Evolutionary conservation across 2,797 vertebrate species (phyloP).

Genomic region (Xenops minutus): DNA sequence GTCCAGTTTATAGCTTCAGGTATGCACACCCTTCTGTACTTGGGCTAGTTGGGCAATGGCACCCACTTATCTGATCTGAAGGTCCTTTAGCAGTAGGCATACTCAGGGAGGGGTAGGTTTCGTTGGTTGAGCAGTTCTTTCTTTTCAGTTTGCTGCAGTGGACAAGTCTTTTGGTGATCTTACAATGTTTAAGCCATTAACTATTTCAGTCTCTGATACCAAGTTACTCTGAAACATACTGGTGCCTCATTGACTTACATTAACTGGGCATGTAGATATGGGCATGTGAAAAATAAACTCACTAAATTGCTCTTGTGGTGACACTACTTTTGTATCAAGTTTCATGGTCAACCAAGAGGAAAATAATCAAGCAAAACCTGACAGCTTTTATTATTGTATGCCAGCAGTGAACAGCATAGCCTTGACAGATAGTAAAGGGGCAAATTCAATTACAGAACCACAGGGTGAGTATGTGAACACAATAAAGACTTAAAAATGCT

Average conservation of each 20-base stretch:
- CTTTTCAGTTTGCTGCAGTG: no score
- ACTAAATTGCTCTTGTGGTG: neutral
- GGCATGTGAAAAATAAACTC: neutral
- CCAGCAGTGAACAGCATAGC: neutral
- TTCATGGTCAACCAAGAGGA: neutral
- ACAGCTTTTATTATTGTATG: neutral
- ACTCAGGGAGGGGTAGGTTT: no score
- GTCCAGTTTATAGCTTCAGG: no score
- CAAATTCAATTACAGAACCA: neutral
- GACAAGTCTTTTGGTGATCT: no score
- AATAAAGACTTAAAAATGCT: neutral
- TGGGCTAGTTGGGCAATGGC: no score
- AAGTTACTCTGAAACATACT: neutral
- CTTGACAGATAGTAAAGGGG: neutral
- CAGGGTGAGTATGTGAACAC: accelerated
- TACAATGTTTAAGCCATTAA: no score
- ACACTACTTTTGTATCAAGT: neutral
- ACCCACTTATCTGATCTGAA: no score
- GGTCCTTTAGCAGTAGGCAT: no score
- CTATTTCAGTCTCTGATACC: no score
- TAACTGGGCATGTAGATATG: neutral
- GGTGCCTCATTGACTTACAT: neutral
- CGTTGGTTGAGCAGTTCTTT: no score
- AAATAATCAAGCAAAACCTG: neutral
- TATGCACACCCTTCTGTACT: no score